phyloP scores from a whole-genome alignment of 2,888 invertebrate genomes.

The Pegoplata infirma region DNA sequence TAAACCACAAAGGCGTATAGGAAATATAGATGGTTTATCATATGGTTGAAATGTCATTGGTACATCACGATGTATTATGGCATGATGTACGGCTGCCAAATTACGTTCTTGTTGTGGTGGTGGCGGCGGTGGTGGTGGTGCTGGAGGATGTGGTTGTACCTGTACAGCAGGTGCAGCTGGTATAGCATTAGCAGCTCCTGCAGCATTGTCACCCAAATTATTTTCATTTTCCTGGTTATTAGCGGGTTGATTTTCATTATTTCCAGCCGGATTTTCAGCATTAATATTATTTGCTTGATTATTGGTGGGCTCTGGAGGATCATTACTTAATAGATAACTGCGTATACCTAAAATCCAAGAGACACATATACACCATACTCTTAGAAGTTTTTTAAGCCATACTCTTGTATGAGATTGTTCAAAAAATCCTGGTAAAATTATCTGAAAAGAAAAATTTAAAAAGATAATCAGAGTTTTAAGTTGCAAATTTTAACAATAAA shows the following conservation, averaged over 20 bases:
- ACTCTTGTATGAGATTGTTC: conserved; percentile 97
- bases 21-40: conserved; percentile 86
- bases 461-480: no score
- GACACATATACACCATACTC: conserved; percentile 90
- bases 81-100: conserved; percentile 91
- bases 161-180: conserved; percentile 67
- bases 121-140: conserved; percentile 68
- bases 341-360: conserved; percentile 91
- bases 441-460: conserved; percentile 78
- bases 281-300: conserved; percentile 71
- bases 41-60: conserved; percentile 95
- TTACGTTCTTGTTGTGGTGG: conserved; percentile 77
- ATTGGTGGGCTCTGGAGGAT: conserved; percentile 68
- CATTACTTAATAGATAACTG: conserved; percentile 92
- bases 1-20: conserved; percentile 83
- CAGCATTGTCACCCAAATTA: conserved; percentile 36
- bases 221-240: conserved; percentile 66
- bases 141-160: conserved; percentile 68
- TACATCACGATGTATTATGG: conserved; percentile 90
- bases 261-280: conserved; percentile 42
- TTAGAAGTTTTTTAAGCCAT: conserved; percentile 94
- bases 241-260: conserved; percentile 31
- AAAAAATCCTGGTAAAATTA: conserved; percentile 95
- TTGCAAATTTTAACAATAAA: no score
- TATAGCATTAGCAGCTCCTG: conserved; percentile 21